These are phyloP conservation scores for Micronycteris hirsuta DNA, from an alignment of 2,113 vertebrate genomes.

Conservation along the genomic window DNA sequence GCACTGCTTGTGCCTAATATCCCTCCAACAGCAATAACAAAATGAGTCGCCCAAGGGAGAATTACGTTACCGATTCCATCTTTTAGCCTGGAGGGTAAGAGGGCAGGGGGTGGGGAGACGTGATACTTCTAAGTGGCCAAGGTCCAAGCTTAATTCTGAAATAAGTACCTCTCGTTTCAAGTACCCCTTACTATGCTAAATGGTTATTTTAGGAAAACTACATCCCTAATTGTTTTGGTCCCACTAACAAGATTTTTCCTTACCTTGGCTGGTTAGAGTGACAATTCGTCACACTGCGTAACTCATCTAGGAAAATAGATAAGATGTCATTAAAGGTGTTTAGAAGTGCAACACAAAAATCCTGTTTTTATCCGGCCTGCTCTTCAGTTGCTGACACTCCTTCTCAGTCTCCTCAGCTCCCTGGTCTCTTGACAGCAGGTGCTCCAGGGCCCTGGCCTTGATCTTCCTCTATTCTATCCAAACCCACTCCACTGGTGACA, in stretches of 20 bases:
- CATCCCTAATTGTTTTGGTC: not conserved
- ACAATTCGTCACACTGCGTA: conserved; percentile 58
- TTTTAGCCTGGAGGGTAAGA: not conserved
- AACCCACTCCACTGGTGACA: not conserved
- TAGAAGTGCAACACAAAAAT: not conserved
- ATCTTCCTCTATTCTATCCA: not conserved
- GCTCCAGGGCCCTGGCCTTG: not conserved
- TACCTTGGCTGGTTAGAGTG: conserved; percentile 76
- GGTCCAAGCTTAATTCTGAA: not conserved
- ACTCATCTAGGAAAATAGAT: conserved; percentile 73
- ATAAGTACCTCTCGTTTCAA: not conserved
- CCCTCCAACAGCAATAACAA: not conserved
- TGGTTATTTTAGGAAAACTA: not conserved
- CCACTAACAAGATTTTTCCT: conserved; percentile 32
- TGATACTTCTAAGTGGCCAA: not conserved
- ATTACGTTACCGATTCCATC: not conserved
- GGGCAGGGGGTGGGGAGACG: not conserved
- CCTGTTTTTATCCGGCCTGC: not conserved
- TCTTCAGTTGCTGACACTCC: not conserved
- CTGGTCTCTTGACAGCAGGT: not conserved
- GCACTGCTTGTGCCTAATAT: not conserved
- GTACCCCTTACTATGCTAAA: not conserved
- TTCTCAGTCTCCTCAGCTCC: not conserved
- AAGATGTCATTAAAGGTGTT: not conserved
- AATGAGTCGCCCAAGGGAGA: not conserved